Evolutionary conservation across 1,140 invertebrate genomes (phyloP).

Genomic region (Kradibia gibbosae): DNA sequence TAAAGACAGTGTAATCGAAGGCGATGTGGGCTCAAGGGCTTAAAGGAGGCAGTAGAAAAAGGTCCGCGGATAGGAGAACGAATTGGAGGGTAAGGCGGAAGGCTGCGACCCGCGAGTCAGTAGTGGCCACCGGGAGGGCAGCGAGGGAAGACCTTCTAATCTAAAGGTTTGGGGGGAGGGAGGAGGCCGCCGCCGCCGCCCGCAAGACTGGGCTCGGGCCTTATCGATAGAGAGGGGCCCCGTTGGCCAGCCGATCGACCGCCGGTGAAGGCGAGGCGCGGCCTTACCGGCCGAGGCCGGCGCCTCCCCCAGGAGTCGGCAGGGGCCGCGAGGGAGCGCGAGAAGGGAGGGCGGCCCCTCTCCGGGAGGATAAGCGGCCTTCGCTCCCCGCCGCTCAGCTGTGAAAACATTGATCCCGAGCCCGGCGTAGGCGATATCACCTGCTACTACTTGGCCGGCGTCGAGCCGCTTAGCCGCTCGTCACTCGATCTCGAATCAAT

Average conservation of each 20-base stretch:
- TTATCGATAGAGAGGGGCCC: no score
- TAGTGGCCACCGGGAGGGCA: no score
- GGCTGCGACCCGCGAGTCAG: no score
- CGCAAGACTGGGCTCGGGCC: no score
- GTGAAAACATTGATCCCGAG: slow-evolving; percentile 49
- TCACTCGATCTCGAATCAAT: slow-evolving; percentile 47
- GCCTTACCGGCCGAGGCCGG: background rate
- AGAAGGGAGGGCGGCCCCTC: background rate
- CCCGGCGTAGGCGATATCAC: slow-evolving; percentile 41
- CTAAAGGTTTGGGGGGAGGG: no score
- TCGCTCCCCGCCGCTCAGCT: slow-evolving; percentile 34
- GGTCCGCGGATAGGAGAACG: no score
- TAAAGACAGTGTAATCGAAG: no score
- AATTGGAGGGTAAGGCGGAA: no score
- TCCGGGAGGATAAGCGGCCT: slow-evolving; percentile 36
- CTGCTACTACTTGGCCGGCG: slow-evolving; percentile 29
- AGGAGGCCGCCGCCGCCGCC: no score
- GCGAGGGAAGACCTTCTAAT: no score
- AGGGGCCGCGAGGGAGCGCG: background rate
- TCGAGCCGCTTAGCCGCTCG: background rate
- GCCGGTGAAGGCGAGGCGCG: background rate
- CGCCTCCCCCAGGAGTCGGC: background rate
- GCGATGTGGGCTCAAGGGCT: no score
- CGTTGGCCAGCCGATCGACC: background rate
- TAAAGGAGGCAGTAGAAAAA: no score